phyloP scores from a whole-genome alignment of 2,797 vertebrate species.

The Centropyge bicolor region DNA sequence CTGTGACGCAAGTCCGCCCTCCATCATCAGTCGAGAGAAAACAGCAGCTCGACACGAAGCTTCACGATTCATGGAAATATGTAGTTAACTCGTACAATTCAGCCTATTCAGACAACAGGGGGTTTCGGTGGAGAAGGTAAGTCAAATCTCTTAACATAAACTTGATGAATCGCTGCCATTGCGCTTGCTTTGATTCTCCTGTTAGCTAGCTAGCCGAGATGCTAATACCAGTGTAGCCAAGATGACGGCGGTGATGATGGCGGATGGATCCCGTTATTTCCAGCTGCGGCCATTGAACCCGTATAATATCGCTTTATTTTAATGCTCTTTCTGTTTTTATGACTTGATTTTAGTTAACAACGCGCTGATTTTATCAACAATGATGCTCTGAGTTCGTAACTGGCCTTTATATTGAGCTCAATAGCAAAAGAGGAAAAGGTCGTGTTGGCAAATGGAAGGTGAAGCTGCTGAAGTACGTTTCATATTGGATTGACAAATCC shows the following conservation, averaged over 20 bases:
- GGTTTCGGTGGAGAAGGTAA: slow-evolving; percentile 68
- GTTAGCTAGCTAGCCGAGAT: slow-evolving; percentile 36
- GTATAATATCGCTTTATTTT: not conserved
- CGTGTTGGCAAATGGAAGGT: slow-evolving; percentile 61
- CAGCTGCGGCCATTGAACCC: slow-evolving; percentile 45
- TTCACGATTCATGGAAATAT: slow-evolving; percentile 74
- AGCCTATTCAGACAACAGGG: slow-evolving; percentile 53
- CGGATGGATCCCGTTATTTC: slow-evolving; percentile 75
- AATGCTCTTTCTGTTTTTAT: fast-evolving
- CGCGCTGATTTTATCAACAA: fast-evolving
- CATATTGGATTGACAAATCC: not conserved
- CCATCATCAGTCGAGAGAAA: slow-evolving; percentile 74
- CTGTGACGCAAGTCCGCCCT: slow-evolving; percentile 77
- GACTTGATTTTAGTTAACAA: fast-evolving
- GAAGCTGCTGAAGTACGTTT: slow-evolving; percentile 66
- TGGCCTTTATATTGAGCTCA: not conserved
- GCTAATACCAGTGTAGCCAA: slow-evolving; percentile 77
- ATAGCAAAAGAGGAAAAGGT: slow-evolving; percentile 33
- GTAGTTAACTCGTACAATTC: slow-evolving; percentile 63
- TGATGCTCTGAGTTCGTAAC: fast-evolving
- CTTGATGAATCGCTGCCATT: not conserved
- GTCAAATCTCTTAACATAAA: not conserved
- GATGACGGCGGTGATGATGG: slow-evolving; percentile 67
- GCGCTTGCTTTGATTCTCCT: not conserved
- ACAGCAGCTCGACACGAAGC: slow-evolving; percentile 63